Conservation (phyloP, 2,888 invertebrate genomes). For the Marasmarcha lunaedactyla region DNA sequence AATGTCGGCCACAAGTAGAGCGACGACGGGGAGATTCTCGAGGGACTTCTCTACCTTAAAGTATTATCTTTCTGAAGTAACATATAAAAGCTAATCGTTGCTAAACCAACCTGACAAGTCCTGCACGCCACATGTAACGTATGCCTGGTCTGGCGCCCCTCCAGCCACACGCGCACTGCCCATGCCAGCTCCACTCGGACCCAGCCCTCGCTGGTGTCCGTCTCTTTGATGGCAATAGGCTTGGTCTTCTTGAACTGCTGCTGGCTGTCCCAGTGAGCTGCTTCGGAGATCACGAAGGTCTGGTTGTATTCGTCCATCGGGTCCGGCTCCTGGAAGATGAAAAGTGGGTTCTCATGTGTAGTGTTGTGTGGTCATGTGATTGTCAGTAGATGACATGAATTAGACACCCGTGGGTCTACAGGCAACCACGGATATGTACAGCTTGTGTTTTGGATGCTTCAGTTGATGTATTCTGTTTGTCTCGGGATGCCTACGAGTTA, state of each 20-base stretch:
- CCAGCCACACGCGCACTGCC: constrained; percentile 82
- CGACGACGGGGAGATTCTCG: too few relatives aligned
- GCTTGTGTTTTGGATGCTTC: too few relatives aligned
- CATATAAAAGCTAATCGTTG: too few relatives aligned
- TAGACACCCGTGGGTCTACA: too few relatives aligned
- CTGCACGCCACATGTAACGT: constrained; percentile 83
- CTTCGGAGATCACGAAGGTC: constrained; percentile 82
- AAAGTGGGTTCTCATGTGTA: not conserved
- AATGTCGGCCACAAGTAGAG: too few relatives aligned
- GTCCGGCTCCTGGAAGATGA: constrained; percentile 58
- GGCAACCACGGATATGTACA: too few relatives aligned
- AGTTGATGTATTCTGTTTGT: too few relatives aligned
- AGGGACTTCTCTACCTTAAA: too few relatives aligned
- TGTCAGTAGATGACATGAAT: too few relatives aligned
- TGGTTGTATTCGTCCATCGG: constrained; percentile 76
- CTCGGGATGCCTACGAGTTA: too few relatives aligned
- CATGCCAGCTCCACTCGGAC: constrained; percentile 82
- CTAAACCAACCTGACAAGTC: constrained; percentile 71
- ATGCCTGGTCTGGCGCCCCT: constrained; percentile 75
- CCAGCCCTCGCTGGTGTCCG: constrained; percentile 83
- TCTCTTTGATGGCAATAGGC: constrained; percentile 82
- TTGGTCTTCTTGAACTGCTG: constrained; percentile 82
- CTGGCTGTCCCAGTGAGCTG: constrained; percentile 79
- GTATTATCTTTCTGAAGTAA: too few relatives aligned
- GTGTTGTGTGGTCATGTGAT: too few relatives aligned